These are phyloP conservation scores for Plemyria rubiginata DNA, from an alignment of 2,888 invertebrate genomes.

Conservation along the genomic window DNA sequence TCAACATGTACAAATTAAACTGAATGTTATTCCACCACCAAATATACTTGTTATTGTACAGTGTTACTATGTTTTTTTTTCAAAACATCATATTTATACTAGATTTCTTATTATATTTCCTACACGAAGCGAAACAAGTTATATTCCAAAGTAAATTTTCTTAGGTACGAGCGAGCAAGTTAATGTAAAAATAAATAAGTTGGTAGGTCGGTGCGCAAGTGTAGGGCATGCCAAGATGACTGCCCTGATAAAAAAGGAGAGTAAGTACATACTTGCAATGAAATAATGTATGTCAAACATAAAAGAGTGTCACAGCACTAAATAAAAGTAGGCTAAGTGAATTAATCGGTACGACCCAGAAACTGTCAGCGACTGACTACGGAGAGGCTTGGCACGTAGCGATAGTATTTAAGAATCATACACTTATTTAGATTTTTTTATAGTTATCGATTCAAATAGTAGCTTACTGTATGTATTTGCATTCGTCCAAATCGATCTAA, in stretches of 20 bases:
- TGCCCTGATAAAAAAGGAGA: slow-evolving; percentile 50
- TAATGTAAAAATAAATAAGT: slow-evolving; percentile 22
- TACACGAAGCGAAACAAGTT: neutral
- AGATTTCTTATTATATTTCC: no score
- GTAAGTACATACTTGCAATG: slow-evolving; percentile 62
- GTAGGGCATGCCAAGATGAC: slow-evolving; percentile 42
- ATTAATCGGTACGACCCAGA: slow-evolving; percentile 81
- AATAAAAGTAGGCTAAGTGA: slow-evolving; percentile 81
- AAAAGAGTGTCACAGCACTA: slow-evolving; percentile 76
- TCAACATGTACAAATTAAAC: slow-evolving; percentile 3
- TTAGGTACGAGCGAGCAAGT: neutral
- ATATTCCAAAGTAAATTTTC: neutral
- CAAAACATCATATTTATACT: neutral
- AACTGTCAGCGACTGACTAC: slow-evolving; percentile 58
- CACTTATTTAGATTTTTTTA: slow-evolving; percentile 13
- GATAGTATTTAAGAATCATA: slow-evolving; percentile 42
- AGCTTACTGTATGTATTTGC: neutral
- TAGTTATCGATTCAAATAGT: neutral
- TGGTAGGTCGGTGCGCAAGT: slow-evolving; percentile 14
- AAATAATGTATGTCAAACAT: slow-evolving; percentile 76
- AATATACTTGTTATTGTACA: neutral
- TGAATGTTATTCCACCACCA: neutral
- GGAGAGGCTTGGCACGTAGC: slow-evolving; percentile 47
- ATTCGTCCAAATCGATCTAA: neutral
- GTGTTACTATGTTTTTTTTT: neutral